Percentiles rank a stretch among this genome's conserved stretches.
These are phyloP conservation scores for Danio albolineatus DNA, from an alignment of 2,797 vertebrate species.

Conservation along the genomic window DNA sequence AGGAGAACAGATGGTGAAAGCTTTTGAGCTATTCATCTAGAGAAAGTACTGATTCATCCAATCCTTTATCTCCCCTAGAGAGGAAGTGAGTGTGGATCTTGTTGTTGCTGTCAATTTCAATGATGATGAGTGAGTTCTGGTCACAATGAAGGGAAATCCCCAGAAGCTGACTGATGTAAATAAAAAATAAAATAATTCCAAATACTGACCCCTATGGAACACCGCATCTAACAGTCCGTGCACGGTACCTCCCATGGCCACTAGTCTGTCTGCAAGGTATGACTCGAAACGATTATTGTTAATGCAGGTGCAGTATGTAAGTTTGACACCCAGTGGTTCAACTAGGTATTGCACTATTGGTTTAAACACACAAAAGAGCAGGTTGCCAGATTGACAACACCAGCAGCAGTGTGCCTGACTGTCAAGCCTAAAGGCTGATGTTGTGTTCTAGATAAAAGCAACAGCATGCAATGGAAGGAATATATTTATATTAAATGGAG, in stretches of 20 bases:
- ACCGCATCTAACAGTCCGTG: constrained; percentile 2
- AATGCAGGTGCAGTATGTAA: not conserved
- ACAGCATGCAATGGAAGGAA: no score
- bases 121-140: not conserved
- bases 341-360: no score
- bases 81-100: not conserved
- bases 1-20: not conserved
- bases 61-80: not conserved
- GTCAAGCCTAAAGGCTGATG: no score
- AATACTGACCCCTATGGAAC: constrained; percentile 30
- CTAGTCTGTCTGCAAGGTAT: constrained; percentile 15
- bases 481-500: no score
- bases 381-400: no score
- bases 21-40: not conserved
- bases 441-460: no score
- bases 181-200: constrained; percentile 19
- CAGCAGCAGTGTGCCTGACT: no score
- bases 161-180: not conserved
- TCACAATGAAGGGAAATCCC: not conserved
- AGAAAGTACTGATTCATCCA: not conserved
- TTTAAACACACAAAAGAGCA: no score
- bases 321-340: no score
- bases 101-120: not conserved
- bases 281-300: constrained; percentile 22
- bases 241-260: not conserved